Percentiles rank a stretch among this genome's conserved stretches.
phyloP scores from a whole-genome alignment of 2,888 invertebrate genomes.

The Ormyrus thymus region DNA sequence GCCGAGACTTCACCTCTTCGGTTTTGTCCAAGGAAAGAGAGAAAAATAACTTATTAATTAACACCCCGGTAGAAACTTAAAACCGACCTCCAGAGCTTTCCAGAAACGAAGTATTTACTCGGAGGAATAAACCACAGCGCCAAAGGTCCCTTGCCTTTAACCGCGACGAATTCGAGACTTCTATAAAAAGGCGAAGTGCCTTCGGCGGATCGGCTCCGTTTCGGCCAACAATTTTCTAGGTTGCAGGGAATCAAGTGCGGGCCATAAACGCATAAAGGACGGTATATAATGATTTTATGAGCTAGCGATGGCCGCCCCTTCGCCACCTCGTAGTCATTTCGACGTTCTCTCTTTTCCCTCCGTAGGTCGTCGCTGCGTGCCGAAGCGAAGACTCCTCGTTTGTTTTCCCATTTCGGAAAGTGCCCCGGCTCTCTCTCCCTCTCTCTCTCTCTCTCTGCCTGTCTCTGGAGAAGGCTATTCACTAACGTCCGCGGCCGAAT shows the following conservation, averaged over 20 bases:
- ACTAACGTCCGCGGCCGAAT: conserved; percentile 44
- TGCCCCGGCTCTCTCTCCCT: conserved; percentile 28
- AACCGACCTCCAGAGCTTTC: neutral
- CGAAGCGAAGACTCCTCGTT: conserved; percentile 51
- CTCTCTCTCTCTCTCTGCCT: too few relatives aligned
- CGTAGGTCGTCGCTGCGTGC: conserved; percentile 30
- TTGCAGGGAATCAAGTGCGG: conserved; percentile 62
- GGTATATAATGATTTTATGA: conserved; percentile 68
- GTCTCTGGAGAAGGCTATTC: conserved; percentile 28
- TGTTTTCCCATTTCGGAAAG: conserved; percentile 58
- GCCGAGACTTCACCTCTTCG: neutral
- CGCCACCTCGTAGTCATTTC: conserved; percentile 58
- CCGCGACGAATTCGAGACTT: conserved; percentile 34
- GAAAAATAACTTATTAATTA: conserved; percentile 16
- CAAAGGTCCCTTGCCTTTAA: too few relatives aligned
- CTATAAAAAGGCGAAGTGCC: conserved; percentile 42
- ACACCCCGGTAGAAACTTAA: conserved; percentile 8
- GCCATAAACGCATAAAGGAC: conserved; percentile 65
- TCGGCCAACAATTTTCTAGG: conserved; percentile 52
- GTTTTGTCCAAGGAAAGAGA: neutral
- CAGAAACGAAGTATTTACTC: neutral
- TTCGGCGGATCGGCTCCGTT: conserved; percentile 39
- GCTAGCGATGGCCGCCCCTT: conserved; percentile 58
- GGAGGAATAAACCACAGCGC: neutral
- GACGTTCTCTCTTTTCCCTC: conserved; percentile 18